Conservation (phyloP, 1,140 invertebrate genomes). For the Schlechtendalia chinensis region DNA sequence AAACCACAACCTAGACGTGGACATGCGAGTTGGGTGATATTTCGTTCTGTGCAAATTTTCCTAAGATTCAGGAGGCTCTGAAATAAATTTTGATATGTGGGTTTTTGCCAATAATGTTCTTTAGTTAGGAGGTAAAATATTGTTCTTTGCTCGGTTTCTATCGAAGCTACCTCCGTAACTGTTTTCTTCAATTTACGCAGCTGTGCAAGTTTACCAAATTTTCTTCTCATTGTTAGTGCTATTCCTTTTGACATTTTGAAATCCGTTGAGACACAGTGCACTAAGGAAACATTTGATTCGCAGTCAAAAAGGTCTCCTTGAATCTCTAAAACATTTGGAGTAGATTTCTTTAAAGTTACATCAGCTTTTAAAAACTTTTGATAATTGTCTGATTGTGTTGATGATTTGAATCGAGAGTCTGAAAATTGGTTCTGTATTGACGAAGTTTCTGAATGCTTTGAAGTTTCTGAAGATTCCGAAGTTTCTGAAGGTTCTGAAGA, state of each 20-base stretch:
- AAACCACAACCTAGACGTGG: neutral
- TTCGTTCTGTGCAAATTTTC: neutral
- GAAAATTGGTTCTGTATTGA: too few relatives aligned
- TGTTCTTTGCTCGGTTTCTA: neutral
- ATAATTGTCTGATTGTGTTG: neutral
- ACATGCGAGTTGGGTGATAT: neutral
- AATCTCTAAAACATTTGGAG: neutral
- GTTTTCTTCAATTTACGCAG: neutral
- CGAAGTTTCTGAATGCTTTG: too few relatives aligned
- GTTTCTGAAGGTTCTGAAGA: too few relatives aligned
- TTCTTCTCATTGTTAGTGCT: neutral
- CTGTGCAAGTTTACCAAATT: neutral
- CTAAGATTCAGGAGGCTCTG: neutral
- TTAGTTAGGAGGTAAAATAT: neutral
- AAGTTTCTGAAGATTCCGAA: too few relatives aligned
- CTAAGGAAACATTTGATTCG: neutral
- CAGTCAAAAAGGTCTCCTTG: conserved; percentile 6
- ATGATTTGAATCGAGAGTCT: too few relatives aligned
- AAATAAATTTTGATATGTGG: neutral
- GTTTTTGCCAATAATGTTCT: neutral
- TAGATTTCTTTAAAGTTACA: neutral
- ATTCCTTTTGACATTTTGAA: conserved; percentile 15
- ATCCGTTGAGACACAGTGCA: conserved; percentile 25
- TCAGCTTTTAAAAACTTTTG: neutral
- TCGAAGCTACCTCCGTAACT: neutral